Evolutionary conservation across 2,113 vertebrate species (phyloP).

Genomic region (Solenodon paradoxus): DNA sequence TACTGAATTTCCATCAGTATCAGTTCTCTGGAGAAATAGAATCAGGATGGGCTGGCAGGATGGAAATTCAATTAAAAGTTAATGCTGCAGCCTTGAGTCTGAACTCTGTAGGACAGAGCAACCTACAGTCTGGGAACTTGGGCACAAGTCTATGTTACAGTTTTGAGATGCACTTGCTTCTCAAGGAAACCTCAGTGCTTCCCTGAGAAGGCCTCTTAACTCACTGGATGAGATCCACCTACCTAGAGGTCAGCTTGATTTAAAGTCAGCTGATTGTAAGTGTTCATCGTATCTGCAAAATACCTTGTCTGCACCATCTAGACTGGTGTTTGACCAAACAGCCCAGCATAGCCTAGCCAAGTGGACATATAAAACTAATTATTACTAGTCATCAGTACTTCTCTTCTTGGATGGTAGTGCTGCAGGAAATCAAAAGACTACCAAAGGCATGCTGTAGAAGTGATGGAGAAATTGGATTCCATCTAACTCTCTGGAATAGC

Average conservation of each 20-base stretch:
- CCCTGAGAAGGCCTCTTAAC: background rate
- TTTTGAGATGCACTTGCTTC: background rate
- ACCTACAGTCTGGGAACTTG: background rate
- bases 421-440: background rate
- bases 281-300: background rate
- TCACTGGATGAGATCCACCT: background rate
- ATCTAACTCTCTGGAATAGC: background rate
- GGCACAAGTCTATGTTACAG: background rate
- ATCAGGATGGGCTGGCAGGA: background rate
- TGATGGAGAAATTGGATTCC: background rate
- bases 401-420: background rate
- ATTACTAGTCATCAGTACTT: background rate
- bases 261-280: background rate
- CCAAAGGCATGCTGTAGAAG: background rate
- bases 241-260: background rate
- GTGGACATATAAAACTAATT: background rate
- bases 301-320: background rate
- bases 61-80: background rate
- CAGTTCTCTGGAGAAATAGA: background rate
- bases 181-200: background rate
- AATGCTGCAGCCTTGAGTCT: background rate
- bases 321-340: background rate
- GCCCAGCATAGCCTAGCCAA: background rate
- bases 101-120: background rate
- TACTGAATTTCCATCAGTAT: background rate